Conservation (phyloP, 2,113 vertebrate species). For the Caretta caretta region DNA sequence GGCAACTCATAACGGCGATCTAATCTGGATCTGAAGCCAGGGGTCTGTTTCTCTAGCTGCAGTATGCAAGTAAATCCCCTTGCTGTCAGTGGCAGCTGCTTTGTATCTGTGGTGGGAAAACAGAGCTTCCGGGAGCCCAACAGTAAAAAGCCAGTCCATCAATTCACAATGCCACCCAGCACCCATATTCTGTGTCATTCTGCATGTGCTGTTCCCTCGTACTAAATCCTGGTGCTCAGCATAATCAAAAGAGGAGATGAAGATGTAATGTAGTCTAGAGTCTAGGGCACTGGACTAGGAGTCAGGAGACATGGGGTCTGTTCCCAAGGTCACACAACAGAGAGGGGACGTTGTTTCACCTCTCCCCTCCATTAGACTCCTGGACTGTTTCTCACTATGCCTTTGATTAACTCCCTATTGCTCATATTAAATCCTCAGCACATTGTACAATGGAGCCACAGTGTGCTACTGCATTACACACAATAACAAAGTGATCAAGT, state of each 20-base stretch:
- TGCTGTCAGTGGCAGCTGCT: background rate
- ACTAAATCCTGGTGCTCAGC: background rate
- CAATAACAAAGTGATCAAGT: rapidly evolving
- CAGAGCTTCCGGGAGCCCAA: background rate
- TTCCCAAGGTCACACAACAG: background rate
- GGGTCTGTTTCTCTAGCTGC: background rate
- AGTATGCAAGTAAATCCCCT: background rate
- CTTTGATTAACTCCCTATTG: background rate
- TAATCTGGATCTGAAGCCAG: background rate
- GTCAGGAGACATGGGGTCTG: background rate
- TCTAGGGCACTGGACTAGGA: background rate
- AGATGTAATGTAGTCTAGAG: background rate
- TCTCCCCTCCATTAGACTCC: background rate
- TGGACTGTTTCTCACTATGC: background rate
- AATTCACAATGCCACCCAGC: background rate
- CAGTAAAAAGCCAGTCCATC: background rate
- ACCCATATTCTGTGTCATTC: background rate
- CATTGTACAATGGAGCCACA: rapidly evolving
- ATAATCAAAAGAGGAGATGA: background rate
- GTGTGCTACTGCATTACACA: rapidly evolving
- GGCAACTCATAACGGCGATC: background rate
- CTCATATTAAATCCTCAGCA: background rate
- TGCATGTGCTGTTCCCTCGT: background rate
- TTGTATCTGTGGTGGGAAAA: background rate
- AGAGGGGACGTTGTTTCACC: background rate